Evolutionary conservation across 2,888 invertebrate species (phyloP).

Genomic region (Ornithoptera priamus): DNA sequence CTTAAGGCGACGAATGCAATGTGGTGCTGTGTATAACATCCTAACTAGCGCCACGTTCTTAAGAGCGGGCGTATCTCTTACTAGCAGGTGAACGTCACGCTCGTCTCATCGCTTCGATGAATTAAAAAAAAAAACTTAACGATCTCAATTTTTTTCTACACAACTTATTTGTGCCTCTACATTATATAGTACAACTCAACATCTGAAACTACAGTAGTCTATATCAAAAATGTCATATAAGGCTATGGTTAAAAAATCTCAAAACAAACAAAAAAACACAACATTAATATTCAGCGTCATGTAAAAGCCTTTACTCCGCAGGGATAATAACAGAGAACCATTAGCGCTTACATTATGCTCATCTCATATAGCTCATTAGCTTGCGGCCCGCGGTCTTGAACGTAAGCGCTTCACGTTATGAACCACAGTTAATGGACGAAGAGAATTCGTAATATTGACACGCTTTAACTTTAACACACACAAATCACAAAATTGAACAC

Average conservation of each 20-base stretch:
- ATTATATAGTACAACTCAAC: background rate
- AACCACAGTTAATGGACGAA: background rate
- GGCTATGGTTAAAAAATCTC: background rate
- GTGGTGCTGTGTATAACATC: too few relatives aligned
- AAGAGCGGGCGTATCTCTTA: too few relatives aligned
- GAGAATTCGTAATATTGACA: slow-evolving; percentile 6
- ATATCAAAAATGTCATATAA: background rate
- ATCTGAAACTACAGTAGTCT: background rate
- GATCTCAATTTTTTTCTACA: too few relatives aligned
- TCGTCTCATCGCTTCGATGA: too few relatives aligned
- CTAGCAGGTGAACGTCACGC: too few relatives aligned
- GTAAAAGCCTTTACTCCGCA: background rate
- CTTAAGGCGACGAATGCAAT: too few relatives aligned
- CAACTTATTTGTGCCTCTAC: background rate
- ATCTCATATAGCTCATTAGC: slow-evolving; percentile 20
- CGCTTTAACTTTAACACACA: background rate
- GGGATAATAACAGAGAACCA: slow-evolving; percentile 1
- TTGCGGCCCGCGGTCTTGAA: slow-evolving; percentile 16
- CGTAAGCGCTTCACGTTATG: slow-evolving; percentile 3
- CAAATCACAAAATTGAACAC: background rate
- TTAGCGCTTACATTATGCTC: slow-evolving; percentile 18
- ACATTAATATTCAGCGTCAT: background rate
- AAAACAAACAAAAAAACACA: background rate
- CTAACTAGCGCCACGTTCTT: too few relatives aligned
- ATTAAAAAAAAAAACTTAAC: too few relatives aligned